These are phyloP conservation scores for Leptobrachium ailaonicum DNA, from an alignment of 2,113 vertebrate genomes.

Conservation along the genomic window DNA sequence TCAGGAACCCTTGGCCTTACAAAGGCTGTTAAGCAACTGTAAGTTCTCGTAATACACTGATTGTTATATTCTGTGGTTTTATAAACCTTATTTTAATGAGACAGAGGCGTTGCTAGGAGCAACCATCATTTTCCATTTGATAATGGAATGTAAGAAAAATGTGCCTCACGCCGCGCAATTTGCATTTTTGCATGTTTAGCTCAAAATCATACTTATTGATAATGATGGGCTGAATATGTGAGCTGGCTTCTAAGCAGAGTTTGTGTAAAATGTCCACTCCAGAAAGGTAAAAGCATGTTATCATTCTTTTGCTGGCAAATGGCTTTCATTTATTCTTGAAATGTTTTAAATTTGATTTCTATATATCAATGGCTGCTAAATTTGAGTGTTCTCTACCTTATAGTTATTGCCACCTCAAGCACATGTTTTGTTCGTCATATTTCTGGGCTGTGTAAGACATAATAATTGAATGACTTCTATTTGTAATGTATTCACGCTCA, in stretches of 20 bases:
- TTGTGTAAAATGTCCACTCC: not conserved
- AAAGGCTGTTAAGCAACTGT: conserved; percentile 9
- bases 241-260: not conserved
- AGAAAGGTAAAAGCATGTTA: not conserved
- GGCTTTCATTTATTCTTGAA: not conserved
- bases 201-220: conserved; percentile 23
- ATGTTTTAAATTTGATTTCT: not conserved
- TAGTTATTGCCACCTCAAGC: too few species aligned
- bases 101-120: conserved; percentile 30
- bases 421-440: too few species aligned
- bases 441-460: too few species aligned
- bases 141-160: conserved; percentile 21
- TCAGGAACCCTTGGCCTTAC: conserved; percentile 27
- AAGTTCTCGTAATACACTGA: conserved; percentile 28
- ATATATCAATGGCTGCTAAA: not conserved
- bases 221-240: conserved; percentile 21
- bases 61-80: conserved; percentile 20
- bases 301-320: not conserved
- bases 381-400: too few species aligned
- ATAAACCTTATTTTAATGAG: conserved; percentile 37
- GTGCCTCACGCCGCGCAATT: conserved; percentile 14
- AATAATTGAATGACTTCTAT: too few species aligned
- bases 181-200: conserved; percentile 42
- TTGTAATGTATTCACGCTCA: too few species aligned
- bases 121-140: conserved; percentile 25